Evolutionary conservation across 2,797 vertebrate genomes (phyloP), one percentile per base, ranked within the genome.

Genomic region (Florisuga fusca): DNA sequence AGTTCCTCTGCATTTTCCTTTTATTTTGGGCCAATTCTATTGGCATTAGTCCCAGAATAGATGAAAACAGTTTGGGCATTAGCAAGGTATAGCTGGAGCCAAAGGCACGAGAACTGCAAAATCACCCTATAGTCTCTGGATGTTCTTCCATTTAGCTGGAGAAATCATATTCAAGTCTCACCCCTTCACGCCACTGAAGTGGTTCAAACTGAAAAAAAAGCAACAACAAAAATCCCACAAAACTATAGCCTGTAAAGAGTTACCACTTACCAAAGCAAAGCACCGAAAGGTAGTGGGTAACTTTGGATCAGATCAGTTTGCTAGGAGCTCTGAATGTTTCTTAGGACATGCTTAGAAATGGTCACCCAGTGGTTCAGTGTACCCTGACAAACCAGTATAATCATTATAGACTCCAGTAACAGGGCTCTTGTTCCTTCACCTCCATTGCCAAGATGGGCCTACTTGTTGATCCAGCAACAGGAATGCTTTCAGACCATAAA

Each of bases 1-100:
- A 67, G 61, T 57, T 91, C 46, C 33, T 67, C 41, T 92, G 41
- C 64, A 64, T 48, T 83, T 91, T 67, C 50, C 64, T 80, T 92
- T 53, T 74, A 59, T 89, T 87, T 92, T 92, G 51, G 87, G 81
- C 78, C 64, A 93, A 20, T 29, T 85, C 18, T 90, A 58, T 38
- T 78, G 71, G 74, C 86, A 76, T 21, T 57, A 71, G 31, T 84
- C 67, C 75, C 75, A 80, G 54, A 33, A 31, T n/a, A 93, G 61
- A 80, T 68, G 72, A 95, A 79, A 95, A 94, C 27, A 33, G 38
- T 88, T 85, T 68, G 64, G 10, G 46, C 85, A 79, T 87, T 91
- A 91, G 55, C 29, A 79, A 87, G 43, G 57, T 82, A 61, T 26
- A 87, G 38, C 33, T 89, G 34, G 21, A 92, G 31, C 45, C 3